phyloP scores from a whole-genome alignment of 2,888 invertebrate species.

The Apotomis turbidana region DNA sequence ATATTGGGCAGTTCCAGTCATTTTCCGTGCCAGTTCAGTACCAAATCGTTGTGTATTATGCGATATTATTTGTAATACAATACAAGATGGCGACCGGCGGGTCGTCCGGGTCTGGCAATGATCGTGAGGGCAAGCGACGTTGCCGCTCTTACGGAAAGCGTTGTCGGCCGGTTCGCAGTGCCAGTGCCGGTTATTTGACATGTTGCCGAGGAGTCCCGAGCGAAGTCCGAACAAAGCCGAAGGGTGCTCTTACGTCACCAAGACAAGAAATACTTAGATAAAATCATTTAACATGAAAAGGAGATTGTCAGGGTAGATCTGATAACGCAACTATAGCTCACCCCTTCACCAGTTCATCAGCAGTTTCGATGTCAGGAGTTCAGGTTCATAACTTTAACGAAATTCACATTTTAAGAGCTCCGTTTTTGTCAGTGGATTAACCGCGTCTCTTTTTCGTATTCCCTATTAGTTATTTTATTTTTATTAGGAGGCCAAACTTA shows the following conservation, averaged over 20 bases:
- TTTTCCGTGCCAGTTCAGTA: slow-evolving; percentile 17
- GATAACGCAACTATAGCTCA: neutral
- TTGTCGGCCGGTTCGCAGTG: slow-evolving; percentile 53
- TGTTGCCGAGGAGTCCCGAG: slow-evolving; percentile 57
- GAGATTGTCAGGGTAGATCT: neutral
- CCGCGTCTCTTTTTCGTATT: too few relatives aligned
- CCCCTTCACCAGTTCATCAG: too few relatives aligned
- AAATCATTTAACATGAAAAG: slow-evolving; percentile 32
- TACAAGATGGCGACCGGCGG: slow-evolving; percentile 35
- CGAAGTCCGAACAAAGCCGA: slow-evolving; percentile 48
- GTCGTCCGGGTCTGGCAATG: slow-evolving; percentile 36
- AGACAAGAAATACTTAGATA: slow-evolving; percentile 7
- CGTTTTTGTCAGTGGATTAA: too few relatives aligned
- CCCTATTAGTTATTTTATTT: too few relatives aligned
- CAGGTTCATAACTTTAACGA: too few relatives aligned
- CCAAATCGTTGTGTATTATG: slow-evolving; percentile 9
- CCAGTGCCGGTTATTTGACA: slow-evolving; percentile 48
- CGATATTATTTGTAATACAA: slow-evolving; percentile 17
- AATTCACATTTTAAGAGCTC: too few relatives aligned
- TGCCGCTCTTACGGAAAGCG: slow-evolving; percentile 66
- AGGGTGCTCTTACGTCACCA: slow-evolving; percentile 35
- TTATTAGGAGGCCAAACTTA: too few relatives aligned
- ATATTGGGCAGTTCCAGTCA: slow-evolving; percentile 4
- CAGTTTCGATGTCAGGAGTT: too few relatives aligned
- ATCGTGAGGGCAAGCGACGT: slow-evolving; percentile 64